Percentiles rank a stretch among this genome's conserved stretches.
Evolutionary conservation across 2,113 vertebrate species (phyloP).

Genomic region (Ahaetulla prasina): DNA sequence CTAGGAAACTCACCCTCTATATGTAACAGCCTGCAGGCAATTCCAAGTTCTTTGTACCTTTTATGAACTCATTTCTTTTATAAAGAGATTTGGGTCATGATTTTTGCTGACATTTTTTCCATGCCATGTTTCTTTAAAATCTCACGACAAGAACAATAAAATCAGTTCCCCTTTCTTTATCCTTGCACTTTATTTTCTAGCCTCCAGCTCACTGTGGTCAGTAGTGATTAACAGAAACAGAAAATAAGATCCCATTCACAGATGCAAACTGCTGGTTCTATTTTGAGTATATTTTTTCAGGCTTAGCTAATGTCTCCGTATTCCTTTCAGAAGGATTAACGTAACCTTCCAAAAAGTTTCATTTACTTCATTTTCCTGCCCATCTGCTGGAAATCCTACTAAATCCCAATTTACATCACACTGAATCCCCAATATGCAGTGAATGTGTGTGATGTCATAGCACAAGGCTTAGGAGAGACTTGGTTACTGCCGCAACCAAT

Average conservation of each 20-base stretch:
- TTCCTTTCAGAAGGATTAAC: neutral
- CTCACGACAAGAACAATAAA: neutral
- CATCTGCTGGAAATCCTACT: neutral
- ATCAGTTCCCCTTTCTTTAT: neutral
- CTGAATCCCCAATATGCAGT: neutral
- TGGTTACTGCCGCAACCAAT: neutral
- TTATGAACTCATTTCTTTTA: slow-evolving; percentile 27
- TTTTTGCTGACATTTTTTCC: slow-evolving; percentile 12
- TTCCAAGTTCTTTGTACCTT: slow-evolving; percentile 19
- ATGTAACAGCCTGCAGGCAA: neutral
- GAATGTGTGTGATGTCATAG: neutral
- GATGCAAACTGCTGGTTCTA: neutral
- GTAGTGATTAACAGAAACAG: neutral
- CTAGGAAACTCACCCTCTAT: neutral
- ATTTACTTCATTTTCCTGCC: neutral
- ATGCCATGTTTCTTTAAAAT: slow-evolving; percentile 12
- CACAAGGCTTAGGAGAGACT: neutral
- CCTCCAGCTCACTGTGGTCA: neutral
- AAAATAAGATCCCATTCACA: neutral
- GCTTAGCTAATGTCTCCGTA: neutral
- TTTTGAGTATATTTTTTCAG: neutral
- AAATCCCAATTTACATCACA: neutral
- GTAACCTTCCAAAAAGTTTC: neutral
- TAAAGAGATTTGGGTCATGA: slow-evolving; percentile 5
- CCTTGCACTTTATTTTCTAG: slow-evolving; percentile 24